Evolutionary conservation across 2,113 vertebrate species (phyloP).

Genomic region (Phalacrocorax aristotelis): DNA sequence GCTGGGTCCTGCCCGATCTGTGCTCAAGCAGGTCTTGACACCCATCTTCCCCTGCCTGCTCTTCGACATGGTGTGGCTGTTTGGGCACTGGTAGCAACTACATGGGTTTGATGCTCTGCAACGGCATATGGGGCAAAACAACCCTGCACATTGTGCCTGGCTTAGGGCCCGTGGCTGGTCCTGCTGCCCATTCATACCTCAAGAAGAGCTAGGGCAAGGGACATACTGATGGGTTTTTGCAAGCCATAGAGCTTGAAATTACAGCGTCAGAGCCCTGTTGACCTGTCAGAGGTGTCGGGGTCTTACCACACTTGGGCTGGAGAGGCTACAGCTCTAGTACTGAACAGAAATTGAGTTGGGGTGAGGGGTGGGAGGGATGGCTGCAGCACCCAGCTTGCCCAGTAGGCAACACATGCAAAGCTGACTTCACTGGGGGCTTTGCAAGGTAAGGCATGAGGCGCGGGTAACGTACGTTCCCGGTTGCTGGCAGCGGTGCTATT

Average conservation of each 20-base stretch:
- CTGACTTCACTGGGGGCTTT: accelerated
- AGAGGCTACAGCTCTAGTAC: not conserved
- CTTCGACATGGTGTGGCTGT: accelerated
- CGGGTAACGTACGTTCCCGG: accelerated
- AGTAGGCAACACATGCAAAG: not conserved
- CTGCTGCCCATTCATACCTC: not conserved
- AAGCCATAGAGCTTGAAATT: not conserved
- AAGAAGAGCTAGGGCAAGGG: not conserved
- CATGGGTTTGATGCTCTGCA: not conserved
- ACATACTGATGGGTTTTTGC: not conserved
- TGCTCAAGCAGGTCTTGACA: not conserved
- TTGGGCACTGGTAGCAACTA: not conserved
- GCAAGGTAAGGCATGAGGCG: not conserved
- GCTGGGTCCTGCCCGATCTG: accelerated
- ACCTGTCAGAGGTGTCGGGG: no score
- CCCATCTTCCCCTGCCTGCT: not conserved
- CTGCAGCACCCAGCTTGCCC: accelerated
- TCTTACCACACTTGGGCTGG: not conserved
- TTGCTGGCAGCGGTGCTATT: accelerated
- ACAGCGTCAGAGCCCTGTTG: not conserved
- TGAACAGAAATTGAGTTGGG: accelerated
- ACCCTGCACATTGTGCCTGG: not conserved
- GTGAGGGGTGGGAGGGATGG: not conserved
- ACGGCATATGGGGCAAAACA: accelerated
- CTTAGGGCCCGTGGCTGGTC: accelerated